phyloP scores from a whole-genome alignment of 2,888 invertebrate species.

The Brenthis hecate region DNA sequence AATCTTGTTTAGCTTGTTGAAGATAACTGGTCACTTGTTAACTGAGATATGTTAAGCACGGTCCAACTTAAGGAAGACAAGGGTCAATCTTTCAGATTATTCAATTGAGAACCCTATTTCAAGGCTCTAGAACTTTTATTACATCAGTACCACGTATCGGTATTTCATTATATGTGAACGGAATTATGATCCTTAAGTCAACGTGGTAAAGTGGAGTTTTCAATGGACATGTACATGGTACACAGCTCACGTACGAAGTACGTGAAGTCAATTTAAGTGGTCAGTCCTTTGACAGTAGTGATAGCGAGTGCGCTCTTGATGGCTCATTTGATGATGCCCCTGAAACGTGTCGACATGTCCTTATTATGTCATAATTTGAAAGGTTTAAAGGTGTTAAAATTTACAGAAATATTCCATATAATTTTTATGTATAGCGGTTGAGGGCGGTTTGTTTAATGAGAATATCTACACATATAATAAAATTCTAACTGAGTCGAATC shows the following conservation, averaged over 20 bases:
- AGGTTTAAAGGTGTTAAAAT: neutral
- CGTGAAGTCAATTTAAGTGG: constrained; percentile 34
- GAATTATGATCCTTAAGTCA: constrained; percentile 15
- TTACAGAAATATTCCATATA: neutral
- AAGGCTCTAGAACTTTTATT: neutral
- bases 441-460: too few relatives aligned
- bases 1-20: constrained; percentile 23
- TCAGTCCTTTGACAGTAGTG: constrained; percentile 25
- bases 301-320: constrained; percentile 12
- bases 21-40: constrained; percentile 30
- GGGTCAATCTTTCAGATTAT: constrained; percentile 21
- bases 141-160: neutral
- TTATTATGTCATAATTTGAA: constrained; percentile 1
- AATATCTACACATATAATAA: too few relatives aligned
- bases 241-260: constrained; percentile 30
- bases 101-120: constrained; percentile 23
- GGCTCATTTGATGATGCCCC: constrained; percentile 23
- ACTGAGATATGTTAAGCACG: constrained; percentile 30
- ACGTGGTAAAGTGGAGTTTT: constrained; percentile 9
- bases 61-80: constrained; percentile 23
- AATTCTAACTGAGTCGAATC: too few relatives aligned
- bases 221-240: constrained; percentile 1
- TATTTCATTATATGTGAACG: neutral
- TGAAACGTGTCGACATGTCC: constrained; percentile 15
- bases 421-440: too few relatives aligned